phyloP scores from a whole-genome alignment of 2,797 vertebrate species.

The Muscicapa comitata region DNA sequence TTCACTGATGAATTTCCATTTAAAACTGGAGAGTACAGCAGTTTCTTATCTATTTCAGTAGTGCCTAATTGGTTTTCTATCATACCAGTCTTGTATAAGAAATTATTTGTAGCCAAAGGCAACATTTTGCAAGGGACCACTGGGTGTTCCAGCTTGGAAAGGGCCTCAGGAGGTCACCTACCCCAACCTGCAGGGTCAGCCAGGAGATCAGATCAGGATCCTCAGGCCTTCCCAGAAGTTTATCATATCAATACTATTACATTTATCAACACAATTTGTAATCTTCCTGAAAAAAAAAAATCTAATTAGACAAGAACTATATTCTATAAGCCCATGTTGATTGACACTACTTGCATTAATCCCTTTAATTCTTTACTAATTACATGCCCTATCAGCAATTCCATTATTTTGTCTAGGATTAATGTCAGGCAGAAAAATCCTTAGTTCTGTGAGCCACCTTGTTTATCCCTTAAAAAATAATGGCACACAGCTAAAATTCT shows the following conservation, averaged over 20 bases:
- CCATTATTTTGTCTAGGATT: slow-evolving; percentile 57
- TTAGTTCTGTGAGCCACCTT: neutral
- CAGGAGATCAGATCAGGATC: neutral
- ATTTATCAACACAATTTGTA: slow-evolving; percentile 31
- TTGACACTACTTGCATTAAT: slow-evolving; percentile 53
- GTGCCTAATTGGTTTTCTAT: neutral
- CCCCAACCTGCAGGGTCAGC: neutral
- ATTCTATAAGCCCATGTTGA: neutral
- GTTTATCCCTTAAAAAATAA: slow-evolving; percentile 39
- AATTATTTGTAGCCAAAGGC: neutral
- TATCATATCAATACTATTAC: neutral
- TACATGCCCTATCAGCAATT: slow-evolving; percentile 52
- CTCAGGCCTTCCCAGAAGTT: neutral
- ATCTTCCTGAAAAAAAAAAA: neutral
- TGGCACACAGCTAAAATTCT: neutral
- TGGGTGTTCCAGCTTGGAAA: neutral
- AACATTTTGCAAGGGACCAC: neutral
- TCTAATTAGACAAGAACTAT: slow-evolving; percentile 28
- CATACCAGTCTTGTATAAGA: neutral
- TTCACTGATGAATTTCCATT: neutral
- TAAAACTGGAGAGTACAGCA: neutral
- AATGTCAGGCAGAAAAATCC: slow-evolving; percentile 15
- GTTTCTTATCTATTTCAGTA: neutral
- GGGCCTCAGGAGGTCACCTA: neutral
- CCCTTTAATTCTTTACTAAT: slow-evolving; percentile 60